phyloP scores from a whole-genome alignment of 1,140 invertebrate species.

The Batillaria attramentaria region DNA sequence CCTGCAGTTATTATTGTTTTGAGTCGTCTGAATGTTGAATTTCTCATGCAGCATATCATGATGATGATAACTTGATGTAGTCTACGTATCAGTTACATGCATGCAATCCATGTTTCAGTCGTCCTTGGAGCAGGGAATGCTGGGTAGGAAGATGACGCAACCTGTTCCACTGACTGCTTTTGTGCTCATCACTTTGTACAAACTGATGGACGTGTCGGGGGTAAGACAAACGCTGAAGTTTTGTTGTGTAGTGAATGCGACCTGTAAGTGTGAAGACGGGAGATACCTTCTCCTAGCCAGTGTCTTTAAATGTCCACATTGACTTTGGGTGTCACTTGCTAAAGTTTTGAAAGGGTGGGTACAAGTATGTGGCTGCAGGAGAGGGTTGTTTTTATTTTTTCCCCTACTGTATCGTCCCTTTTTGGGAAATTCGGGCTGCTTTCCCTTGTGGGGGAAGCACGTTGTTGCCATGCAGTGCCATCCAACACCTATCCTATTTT shows the following conservation, averaged over 20 bases:
- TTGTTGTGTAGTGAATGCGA: not conserved
- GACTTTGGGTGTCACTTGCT: too few relatives aligned
- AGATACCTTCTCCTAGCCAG: not conserved
- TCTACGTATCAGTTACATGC: not conserved
- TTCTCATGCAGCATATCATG: not conserved
- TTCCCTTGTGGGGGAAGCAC: too few relatives aligned
- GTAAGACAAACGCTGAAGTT: constrained; percentile 68
- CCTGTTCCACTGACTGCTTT: constrained; percentile 65
- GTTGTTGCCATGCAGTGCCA: too few relatives aligned
- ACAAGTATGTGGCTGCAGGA: too few relatives aligned
- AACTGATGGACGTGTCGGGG: constrained; percentile 80
- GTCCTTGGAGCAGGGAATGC: constrained; percentile 29
- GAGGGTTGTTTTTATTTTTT: too few relatives aligned
- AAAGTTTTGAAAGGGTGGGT: too few relatives aligned
- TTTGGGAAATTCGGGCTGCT: too few relatives aligned
- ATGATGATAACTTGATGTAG: not conserved
- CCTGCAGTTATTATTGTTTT: too few relatives aligned
- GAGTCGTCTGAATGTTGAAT: not conserved
- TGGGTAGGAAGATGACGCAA: constrained; percentile 45
- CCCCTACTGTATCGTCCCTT: too few relatives aligned
- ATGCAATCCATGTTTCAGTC: constrained; percentile 52
- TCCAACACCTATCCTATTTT: too few relatives aligned
- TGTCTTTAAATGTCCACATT: too few relatives aligned
- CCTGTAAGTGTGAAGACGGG: not conserved
- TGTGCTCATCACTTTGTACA: constrained; percentile 61